phyloP scores from a whole-genome alignment of 2,113 vertebrate genomes.

The Pongo pygmaeus region DNA sequence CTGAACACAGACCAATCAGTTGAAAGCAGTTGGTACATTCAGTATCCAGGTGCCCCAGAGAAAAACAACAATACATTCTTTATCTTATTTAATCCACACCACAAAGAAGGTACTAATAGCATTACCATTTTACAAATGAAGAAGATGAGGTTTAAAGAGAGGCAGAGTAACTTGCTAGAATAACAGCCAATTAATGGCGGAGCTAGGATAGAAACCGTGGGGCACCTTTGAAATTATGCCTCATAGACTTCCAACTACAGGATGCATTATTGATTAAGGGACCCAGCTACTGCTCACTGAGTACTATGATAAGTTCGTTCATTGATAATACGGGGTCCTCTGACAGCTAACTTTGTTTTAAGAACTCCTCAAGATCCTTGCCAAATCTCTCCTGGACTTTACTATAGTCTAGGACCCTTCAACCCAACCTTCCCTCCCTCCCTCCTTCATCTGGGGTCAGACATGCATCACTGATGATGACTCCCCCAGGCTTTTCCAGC shows the following conservation, averaged over 20 bases:
- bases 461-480: fast-evolving
- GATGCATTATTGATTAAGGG: neutral
- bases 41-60: neutral
- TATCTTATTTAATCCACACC: neutral
- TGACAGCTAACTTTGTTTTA: neutral
- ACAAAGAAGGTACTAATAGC: neutral
- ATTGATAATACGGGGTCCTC: neutral
- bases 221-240: too few relatives aligned
- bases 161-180: neutral
- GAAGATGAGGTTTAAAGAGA: neutral
- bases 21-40: neutral
- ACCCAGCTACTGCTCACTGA: neutral
- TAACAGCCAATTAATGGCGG: neutral
- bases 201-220: neutral
- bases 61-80: neutral
- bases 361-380: neutral
- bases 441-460: neutral
- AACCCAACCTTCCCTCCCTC: neutral
- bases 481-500: neutral
- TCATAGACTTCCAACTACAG: neutral
- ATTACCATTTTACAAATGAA: neutral
- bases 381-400: neutral
- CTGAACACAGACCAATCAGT: neutral
- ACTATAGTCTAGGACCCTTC: neutral
- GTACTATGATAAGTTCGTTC: neutral